Percentiles rank a stretch among this genome's conserved stretches.
phyloP scores from a whole-genome alignment of 2,797 vertebrate genomes.

The Macropus fuliginosus region DNA sequence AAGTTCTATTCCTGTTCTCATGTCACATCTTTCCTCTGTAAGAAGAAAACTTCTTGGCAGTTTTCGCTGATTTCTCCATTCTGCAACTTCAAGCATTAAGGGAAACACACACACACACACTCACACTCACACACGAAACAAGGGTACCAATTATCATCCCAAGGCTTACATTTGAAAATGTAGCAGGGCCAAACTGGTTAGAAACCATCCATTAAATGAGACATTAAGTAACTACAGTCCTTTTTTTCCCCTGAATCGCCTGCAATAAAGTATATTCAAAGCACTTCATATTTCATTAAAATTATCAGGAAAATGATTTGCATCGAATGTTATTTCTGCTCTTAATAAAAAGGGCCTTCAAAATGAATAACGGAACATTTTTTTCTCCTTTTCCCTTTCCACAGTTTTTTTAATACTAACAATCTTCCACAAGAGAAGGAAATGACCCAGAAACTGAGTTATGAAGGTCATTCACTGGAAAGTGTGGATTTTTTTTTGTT shows the following conservation, averaged over 20 bases:
- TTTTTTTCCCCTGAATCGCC: conserved; percentile 78
- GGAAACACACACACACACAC: background rate
- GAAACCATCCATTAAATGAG: conserved; percentile 79
- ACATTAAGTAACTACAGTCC: conserved; percentile 70
- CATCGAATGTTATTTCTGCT: conserved; percentile 84
- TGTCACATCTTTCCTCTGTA: background rate
- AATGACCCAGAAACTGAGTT: conserved; percentile 82
- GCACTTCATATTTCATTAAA: conserved; percentile 84
- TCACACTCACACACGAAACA: background rate
- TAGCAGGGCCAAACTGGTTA: conserved; percentile 62
- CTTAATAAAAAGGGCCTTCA: conserved; percentile 83
- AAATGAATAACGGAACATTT: conserved; percentile 80
- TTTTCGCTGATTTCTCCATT: background rate
- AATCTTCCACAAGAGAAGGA: conserved; percentile 77
- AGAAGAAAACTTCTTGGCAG: background rate
- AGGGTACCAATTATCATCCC: conserved; percentile 54
- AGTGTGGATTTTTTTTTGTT: conserved; percentile 63
- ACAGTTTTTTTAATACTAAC: conserved; percentile 75
- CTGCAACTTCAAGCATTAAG: background rate
- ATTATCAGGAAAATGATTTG: conserved; percentile 84
- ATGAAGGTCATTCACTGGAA: conserved; percentile 78
- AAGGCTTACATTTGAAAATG: conserved; percentile 62
- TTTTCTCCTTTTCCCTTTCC: conserved; percentile 75
- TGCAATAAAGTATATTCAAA: conserved; percentile 82
- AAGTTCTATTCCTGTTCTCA: background rate